Percentiles rank a stretch among this genome's conserved stretches.
Conservation (phyloP, 1,140 invertebrate genomes). For the Chrysomallon squamiferum region DNA sequence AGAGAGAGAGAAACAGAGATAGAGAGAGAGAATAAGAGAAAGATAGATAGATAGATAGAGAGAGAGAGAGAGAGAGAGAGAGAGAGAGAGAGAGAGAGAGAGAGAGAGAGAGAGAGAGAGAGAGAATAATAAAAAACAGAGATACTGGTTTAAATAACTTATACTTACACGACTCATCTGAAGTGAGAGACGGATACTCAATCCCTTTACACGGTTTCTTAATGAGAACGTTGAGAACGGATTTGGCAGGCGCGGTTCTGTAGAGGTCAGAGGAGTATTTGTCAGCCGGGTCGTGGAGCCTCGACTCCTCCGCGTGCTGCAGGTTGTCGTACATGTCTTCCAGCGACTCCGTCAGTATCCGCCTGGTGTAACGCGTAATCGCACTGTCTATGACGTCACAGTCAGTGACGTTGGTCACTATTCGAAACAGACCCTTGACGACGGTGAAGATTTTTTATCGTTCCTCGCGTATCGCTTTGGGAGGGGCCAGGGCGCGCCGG, state of each 20-base stretch:
- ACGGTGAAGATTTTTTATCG: conserved; percentile 14
- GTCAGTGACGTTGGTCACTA: conserved; percentile 44
- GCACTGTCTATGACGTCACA: conserved; percentile 68
- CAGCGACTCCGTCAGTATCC: conserved; percentile 51
- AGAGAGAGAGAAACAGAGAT: too few relatives aligned
- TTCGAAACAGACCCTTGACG: conserved; percentile 17
- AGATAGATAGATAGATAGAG: too few relatives aligned
- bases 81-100: too few relatives aligned
- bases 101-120: too few relatives aligned
- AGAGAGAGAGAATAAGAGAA: too few relatives aligned
- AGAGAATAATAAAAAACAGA: too few relatives aligned
- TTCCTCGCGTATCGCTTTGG: conserved; percentile 32
- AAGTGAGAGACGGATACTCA: conserved; percentile 14
- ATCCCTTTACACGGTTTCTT: conserved; percentile 15
- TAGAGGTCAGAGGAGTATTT: conserved; percentile 1
- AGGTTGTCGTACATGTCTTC: conserved; percentile 27
- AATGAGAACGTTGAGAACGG: conserved; percentile 12
- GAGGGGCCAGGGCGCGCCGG: conserved; percentile 39
- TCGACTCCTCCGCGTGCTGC: conserved; percentile 38
- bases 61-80: too few relatives aligned
- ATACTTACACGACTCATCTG: conserved; percentile 45
- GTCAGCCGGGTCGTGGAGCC: conserved; percentile 12
- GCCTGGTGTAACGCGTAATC: conserved; percentile 64
- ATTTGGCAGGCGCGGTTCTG: conserved; percentile 4
- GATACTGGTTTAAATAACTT: too few relatives aligned